A percentile compares a stretch with the other conserved stretches of the same genome.
These are phyloP conservation scores for Sceloporus tristichus DNA, from an alignment of 2,113 vertebrate genomes.

Conservation along the genomic window DNA sequence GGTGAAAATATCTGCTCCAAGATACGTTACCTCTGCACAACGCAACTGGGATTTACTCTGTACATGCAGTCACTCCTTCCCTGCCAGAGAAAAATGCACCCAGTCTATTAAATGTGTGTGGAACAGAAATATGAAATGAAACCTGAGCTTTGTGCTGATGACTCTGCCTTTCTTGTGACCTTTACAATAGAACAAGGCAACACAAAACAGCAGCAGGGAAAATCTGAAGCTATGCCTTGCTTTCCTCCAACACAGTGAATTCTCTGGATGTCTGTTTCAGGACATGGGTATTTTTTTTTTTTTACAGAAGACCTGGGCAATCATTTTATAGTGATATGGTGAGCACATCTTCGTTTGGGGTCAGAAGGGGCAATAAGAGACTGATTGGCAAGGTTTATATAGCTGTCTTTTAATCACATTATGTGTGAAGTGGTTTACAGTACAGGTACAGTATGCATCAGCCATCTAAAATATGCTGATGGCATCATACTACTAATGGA, in stretches of 20 bases:
- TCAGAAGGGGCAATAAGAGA: neutral
- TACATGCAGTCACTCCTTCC: neutral
- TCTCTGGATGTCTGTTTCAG: neutral
- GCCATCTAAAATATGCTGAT: no score
- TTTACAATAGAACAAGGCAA: neutral
- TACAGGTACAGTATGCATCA: no score
- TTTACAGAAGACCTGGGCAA: neutral
- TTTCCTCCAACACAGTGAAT: neutral
- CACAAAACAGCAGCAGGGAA: neutral
- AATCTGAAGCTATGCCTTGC: neutral
- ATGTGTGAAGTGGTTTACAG: neutral
- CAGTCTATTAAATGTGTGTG: neutral
- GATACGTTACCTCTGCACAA: neutral
- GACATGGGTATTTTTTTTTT: neutral
- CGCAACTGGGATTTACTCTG: neutral
- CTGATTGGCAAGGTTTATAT: neutral
- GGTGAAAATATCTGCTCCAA: neutral
- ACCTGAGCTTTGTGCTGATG: neutral
- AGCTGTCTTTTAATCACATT: neutral
- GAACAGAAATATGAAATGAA: neutral
- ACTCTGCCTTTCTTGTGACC: neutral
- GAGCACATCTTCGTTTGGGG: neutral
- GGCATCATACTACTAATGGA: no score
- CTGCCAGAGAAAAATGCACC: neutral
- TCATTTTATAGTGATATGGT: neutral